phyloP scores from a whole-genome alignment of 2,888 invertebrate genomes.

The Scaptomyza caliginosa region DNA sequence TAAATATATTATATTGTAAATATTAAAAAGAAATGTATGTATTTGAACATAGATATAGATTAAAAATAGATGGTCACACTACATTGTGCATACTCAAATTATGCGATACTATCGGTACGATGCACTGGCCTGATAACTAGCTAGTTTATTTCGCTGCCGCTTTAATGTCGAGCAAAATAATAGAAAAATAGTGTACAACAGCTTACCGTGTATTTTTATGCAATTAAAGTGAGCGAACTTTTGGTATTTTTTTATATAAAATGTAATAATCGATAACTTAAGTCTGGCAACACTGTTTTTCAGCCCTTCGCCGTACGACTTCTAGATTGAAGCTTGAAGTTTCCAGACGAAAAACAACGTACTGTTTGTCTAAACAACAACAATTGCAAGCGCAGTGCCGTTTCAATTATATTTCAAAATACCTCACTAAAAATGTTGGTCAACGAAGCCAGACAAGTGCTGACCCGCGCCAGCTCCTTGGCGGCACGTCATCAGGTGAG shows the following conservation, averaged over 20 bases:
- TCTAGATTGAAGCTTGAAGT: slow-evolving; percentile 33
- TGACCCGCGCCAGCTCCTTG: slow-evolving; percentile 77
- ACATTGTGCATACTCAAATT: neutral
- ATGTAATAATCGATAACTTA: neutral
- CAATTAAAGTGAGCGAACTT: neutral
- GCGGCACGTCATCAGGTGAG: slow-evolving; percentile 82
- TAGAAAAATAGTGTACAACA: neutral
- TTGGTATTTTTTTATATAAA: neutral
- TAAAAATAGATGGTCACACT: neutral
- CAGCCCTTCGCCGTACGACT: slow-evolving; percentile 30
- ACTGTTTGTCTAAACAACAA: slow-evolving; percentile 36
- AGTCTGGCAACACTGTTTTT: slow-evolving; percentile 35
- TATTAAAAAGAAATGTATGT: no score
- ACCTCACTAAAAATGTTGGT: slow-evolving; percentile 75
- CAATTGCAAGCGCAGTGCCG: slow-evolving; percentile 83
- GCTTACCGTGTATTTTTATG: neutral
- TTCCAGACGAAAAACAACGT: slow-evolving; percentile 40
- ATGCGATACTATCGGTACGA: neutral
- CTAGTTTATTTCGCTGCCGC: neutral
- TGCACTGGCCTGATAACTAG: neutral
- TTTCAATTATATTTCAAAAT: slow-evolving; percentile 73
- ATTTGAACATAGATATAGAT: no score
- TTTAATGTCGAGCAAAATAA: neutral
- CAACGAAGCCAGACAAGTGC: slow-evolving; percentile 80
- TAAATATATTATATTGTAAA: neutral